These are phyloP conservation scores for Lonchura striata DNA, from an alignment of 2,113 vertebrate species.

Conservation along the genomic window DNA sequence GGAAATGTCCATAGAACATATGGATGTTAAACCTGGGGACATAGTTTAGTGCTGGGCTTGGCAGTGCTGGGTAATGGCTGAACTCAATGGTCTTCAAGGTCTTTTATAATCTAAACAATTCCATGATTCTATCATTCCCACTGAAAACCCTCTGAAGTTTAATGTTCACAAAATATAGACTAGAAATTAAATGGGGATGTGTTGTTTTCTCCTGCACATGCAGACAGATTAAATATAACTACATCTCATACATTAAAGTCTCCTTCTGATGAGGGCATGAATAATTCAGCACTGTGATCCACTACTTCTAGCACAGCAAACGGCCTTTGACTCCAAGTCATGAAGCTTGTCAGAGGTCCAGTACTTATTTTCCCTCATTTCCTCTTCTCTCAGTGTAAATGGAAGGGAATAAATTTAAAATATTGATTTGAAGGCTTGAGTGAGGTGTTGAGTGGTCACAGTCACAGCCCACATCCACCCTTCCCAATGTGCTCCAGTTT, in stretches of 20 bases:
- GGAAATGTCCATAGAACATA: not conserved
- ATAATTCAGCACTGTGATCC: slow-evolving; percentile 36
- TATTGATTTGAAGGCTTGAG: slow-evolving; percentile 27
- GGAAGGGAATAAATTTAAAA: slow-evolving; percentile 50
- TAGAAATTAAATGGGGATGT: not conserved
- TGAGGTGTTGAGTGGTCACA: slow-evolving; percentile 27
- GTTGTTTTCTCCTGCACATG: not conserved
- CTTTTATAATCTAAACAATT: not conserved
- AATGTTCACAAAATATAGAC: not conserved
- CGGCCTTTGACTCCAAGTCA: slow-evolving; percentile 39
- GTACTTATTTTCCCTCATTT: slow-evolving; percentile 30
- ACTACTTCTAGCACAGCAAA: slow-evolving; percentile 12
- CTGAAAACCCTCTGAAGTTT: not conserved
- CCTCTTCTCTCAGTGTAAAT: slow-evolving; percentile 13
- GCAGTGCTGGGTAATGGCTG: not conserved
- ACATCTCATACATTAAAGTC: not conserved
- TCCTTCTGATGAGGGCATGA: slow-evolving; percentile 16
- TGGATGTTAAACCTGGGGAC: not conserved
- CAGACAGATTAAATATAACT: not conserved
- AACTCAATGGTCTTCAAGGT: not conserved
- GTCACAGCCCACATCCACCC: not conserved
- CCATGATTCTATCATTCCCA: not conserved
- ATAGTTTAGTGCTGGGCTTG: not conserved
- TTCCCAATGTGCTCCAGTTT: not conserved
- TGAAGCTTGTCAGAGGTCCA: not conserved